phyloP scores from a whole-genome alignment of 2,797 vertebrate species.

The Cuculus canorus region DNA sequence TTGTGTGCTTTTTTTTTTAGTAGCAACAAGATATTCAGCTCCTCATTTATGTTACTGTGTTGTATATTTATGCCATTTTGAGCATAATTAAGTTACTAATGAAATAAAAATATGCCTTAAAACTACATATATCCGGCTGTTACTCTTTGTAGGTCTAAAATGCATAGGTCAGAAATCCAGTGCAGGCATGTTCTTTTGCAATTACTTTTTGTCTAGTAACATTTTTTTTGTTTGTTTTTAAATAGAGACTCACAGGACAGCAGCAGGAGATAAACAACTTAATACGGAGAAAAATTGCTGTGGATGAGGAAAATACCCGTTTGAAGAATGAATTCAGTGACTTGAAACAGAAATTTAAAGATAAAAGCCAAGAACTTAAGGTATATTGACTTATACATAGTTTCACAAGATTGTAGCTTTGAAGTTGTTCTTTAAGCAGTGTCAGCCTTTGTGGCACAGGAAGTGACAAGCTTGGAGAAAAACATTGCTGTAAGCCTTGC shows the following conservation, averaged over 20 bases:
- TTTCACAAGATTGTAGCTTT: slow-evolving; percentile 73
- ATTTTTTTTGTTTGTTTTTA: background rate
- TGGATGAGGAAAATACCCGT: slow-evolving; percentile 80
- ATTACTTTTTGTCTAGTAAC: background rate
- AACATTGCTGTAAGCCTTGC: slow-evolving; percentile 84
- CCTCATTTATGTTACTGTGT: background rate
- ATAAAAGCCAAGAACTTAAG: slow-evolving; percentile 89
- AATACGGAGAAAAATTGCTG: slow-evolving; percentile 76
- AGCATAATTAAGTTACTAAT: background rate
- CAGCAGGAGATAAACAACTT: slow-evolving; percentile 86
- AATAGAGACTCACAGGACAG: slow-evolving; percentile 81
- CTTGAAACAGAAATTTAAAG: slow-evolving; percentile 85
- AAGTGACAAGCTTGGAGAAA: slow-evolving; percentile 82
- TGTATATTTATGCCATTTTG: background rate
- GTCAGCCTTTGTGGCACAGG: slow-evolving; percentile 79
- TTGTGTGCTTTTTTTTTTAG: background rate
- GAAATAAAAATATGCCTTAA: background rate
- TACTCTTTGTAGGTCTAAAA: background rate
- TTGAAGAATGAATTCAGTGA: slow-evolving; percentile 86
- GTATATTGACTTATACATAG: slow-evolving; percentile 81
- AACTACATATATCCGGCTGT: background rate
- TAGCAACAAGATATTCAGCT: background rate
- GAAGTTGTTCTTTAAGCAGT: slow-evolving; percentile 77
- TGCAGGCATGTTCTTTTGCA: background rate
- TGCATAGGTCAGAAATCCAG: background rate